Evolutionary conservation across 1,140 invertebrate species (phyloP).

Genomic region (Physella acuta): DNA sequence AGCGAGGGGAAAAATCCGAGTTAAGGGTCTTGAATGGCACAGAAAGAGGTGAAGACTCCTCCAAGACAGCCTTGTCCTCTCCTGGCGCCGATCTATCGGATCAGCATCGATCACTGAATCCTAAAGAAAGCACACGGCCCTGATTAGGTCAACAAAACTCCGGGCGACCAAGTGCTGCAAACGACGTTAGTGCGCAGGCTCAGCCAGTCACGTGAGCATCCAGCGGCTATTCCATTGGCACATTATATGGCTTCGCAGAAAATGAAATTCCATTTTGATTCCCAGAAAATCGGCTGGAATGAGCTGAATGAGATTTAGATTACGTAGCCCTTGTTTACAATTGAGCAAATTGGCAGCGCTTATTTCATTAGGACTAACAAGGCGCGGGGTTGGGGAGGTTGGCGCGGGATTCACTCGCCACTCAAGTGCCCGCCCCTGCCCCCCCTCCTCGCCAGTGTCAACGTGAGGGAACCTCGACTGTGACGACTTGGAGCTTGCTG

Average conservation of each 20-base stretch:
- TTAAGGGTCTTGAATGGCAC: too few relatives aligned
- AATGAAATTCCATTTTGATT: conserved; percentile 26
- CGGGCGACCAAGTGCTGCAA: conserved; percentile 18
- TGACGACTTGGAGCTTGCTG: neutral
- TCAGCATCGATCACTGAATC: conserved; percentile 15
- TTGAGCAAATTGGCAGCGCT: conserved; percentile 25
- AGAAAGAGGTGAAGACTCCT: too few relatives aligned
- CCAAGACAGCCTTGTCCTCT: conserved; percentile 4
- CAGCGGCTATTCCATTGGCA: conserved; percentile 12
- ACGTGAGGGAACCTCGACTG: too few relatives aligned
- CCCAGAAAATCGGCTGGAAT: conserved; percentile 22
- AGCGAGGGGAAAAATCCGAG: too few relatives aligned
- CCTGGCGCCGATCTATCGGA: conserved; percentile 11
- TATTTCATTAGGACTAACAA: conserved; percentile 20
- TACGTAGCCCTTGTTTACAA: conserved; percentile 24
- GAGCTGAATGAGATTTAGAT: conserved; percentile 25
- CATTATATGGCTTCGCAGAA: conserved; percentile 24
- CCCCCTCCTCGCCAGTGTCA: too few relatives aligned
- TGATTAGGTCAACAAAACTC: conserved; percentile 24
- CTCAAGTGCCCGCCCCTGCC: too few relatives aligned
- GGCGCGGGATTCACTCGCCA: conserved; percentile 9
- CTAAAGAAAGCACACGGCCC: conserved; percentile 22
- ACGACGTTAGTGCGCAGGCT: conserved; percentile 21
- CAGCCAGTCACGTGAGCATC: conserved; percentile 16
- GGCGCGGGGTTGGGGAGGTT: neutral